Evolutionary conservation across 2,797 vertebrate genomes (phyloP), one percentile per base, ranked within the genome.

Genomic region (Melanotaenia nigrans): DNA sequence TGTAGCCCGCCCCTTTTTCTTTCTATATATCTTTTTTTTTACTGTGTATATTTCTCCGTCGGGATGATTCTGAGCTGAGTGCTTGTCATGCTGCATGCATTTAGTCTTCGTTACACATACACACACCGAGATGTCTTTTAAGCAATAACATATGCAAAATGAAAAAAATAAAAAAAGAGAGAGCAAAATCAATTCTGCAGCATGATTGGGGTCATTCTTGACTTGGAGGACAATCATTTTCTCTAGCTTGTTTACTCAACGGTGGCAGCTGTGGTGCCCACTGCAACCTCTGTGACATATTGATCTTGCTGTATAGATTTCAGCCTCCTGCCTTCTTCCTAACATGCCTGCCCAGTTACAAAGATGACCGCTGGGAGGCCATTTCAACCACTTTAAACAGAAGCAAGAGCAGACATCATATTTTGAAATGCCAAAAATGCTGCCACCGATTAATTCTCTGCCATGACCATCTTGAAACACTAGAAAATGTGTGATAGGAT

Each of bases 321-420:
- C 65, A 81, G 49, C 61, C 76, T 71, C 64, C 69, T 58, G 54
- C 72, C 65, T 78, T 77, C 69, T 68, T 82, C 75, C 79, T 87
- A 89, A 85, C 89, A 90, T 84, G 88, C 89, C 91, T 91, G 90
- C 85, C 83, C 54, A 47, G 83, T 87, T 78, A 87, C 80, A 77
- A 69, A 72, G 84, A 79, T 84, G 82, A 81, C 82, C 75, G 70
- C 70, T 62, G 71, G 89, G 85, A 79, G 67, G 80, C 82, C 73
- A 73, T 81, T 86, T 85, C 73, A 81, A 79, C 71, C 0, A 11
- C 36, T 65, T 71, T 28, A 53, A 74, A 73, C 35, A n/a, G 68
- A 81, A 51, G 33, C 28, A 35, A 25, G 38, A 65, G 33, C 38
- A 42, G 36, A 71, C 4, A 28, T 12, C 18, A 20, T 42, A 2